These are phyloP conservation scores for Eretmocerus hayati DNA, from an alignment of 2,888 invertebrate genomes.

Conservation along the genomic window DNA sequence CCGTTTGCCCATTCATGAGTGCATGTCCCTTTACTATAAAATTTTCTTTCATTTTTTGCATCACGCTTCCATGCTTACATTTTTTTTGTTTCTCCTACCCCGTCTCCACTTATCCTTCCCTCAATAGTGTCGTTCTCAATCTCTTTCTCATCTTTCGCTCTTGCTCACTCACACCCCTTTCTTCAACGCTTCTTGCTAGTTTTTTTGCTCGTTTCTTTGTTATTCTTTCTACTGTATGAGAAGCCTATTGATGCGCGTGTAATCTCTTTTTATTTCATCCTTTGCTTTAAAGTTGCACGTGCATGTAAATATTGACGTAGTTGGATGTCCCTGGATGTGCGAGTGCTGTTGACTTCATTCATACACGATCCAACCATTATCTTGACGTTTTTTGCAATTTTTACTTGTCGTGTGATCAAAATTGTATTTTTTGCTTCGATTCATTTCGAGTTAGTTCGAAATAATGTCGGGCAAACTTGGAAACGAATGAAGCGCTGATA, in stretches of 20 bases:
- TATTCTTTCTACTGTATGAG: conserved; percentile 30
- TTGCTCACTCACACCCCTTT: not conserved
- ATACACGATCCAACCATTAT: too few species aligned
- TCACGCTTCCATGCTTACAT: conserved; percentile 25
- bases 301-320: not conserved
- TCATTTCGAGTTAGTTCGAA: too few species aligned
- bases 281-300: not conserved
- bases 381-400: not conserved
- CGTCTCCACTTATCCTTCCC: not conserved
- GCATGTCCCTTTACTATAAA: conserved; percentile 5
- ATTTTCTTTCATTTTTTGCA: conserved; percentile 25
- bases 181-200: conserved; percentile 23
- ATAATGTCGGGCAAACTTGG: too few species aligned
- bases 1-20: not conserved
- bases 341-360: too few species aligned
- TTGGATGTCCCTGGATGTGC: too few species aligned
- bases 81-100: not conserved
- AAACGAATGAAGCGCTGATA: too few species aligned
- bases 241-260: conserved; percentile 38
- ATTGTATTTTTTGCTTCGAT: too few species aligned
- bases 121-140: conserved; percentile 5
- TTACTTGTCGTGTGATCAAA: too few species aligned
- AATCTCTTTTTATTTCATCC: conserved; percentile 19
- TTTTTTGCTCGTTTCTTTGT: conserved; percentile 15
- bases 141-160: conserved; percentile 23